These are phyloP conservation scores for Dendrophyllia cribrosa DNA, from an alignment of 64 coral and sea anemone species.

Conservation along the genomic window DNA sequence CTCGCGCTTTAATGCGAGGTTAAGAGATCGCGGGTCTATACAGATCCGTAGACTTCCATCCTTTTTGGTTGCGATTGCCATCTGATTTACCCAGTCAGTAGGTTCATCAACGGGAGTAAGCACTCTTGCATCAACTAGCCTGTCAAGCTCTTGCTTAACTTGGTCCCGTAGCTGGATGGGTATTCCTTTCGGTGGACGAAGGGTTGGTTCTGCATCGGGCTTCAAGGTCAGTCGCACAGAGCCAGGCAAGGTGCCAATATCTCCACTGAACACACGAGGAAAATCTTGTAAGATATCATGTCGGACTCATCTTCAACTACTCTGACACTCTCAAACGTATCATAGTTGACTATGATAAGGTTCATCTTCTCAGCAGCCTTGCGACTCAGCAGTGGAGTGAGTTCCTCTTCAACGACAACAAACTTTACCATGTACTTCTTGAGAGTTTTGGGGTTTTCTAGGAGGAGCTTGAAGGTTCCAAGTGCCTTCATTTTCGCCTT, in stretches of 20 bases:
- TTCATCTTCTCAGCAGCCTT: conserved; percentile 79
- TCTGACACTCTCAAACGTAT: conserved; percentile 47
- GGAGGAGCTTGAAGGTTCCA: conserved; percentile 37
- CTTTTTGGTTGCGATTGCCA: background rate
- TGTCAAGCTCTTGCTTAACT: conserved; percentile 4
- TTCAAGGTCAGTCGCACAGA: conserved; percentile 45
- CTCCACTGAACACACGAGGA: conserved; percentile 27
- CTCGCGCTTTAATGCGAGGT: background rate
- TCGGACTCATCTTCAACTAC: conserved; percentile 20
- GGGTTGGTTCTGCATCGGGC: conserved; percentile 21
- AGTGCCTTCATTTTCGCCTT: conserved; percentile 57
- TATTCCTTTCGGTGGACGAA: conserved; percentile 11
- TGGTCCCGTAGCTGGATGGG: conserved; percentile 34
- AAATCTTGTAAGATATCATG: conserved; percentile 22
- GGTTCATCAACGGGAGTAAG: conserved; percentile 24
- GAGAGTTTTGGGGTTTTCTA: conserved; percentile 48
- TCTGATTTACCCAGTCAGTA: conserved; percentile 31
- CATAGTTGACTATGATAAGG: conserved; percentile 74
- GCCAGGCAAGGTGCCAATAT: conserved; percentile 60
- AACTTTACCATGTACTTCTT: conserved; percentile 72
- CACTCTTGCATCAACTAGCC: background rate
- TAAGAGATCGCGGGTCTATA: background rate
- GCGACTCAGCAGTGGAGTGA: conserved; percentile 64
- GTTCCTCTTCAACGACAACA: conserved; percentile 55
- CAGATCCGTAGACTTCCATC: background rate